A percentile compares a stretch with the other conserved stretches of the same genome.
Conservation (phyloP, 2,797 vertebrate genomes). For the Gobio occitaniae region DNA sequence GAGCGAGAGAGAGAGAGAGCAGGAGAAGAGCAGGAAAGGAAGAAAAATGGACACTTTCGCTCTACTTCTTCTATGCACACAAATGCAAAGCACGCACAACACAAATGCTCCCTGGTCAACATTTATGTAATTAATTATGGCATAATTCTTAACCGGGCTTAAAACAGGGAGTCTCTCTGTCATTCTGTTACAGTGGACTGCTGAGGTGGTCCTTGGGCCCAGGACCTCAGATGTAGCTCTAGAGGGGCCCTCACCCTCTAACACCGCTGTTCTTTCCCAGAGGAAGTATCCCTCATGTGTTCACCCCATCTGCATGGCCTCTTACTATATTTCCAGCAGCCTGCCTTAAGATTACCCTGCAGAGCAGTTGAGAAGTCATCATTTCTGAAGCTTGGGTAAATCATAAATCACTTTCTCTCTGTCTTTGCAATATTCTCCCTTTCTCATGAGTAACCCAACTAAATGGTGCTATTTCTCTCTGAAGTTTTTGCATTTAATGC, state of each 20-base stretch:
- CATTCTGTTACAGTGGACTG: conserved; percentile 48
- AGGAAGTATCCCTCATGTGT: conserved; percentile 52
- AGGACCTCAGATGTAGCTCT: conserved; percentile 51
- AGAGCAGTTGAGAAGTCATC: conserved; percentile 30
- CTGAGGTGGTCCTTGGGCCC: conserved; percentile 52
- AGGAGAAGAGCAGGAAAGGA: conserved; percentile 4
- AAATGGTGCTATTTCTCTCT: neutral
- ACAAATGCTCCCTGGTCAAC: conserved; percentile 40
- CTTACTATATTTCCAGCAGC: conserved; percentile 42
- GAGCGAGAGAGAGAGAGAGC: conserved; percentile 27
- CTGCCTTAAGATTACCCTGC: conserved; percentile 26
- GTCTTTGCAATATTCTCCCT: conserved; percentile 2
- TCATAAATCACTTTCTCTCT: conserved; percentile 28
- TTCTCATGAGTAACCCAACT: neutral
- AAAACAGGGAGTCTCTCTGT: conserved; percentile 69
- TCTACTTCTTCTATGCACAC: conserved; percentile 41
- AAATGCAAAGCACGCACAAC: conserved; percentile 11
- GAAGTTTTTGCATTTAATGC: neutral
- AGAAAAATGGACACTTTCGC: neutral
- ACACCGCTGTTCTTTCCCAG: conserved; percentile 51
- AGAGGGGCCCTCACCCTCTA: conserved; percentile 45
- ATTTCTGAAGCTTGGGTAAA: conserved; percentile 33
- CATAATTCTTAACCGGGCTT: conserved; percentile 73
- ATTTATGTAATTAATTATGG: conserved; percentile 75
- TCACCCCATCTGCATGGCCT: conserved; percentile 38